Evolutionary conservation across 2,113 vertebrate genomes (phyloP), one percentile per base, ranked within the genome.

Genomic region (Polypterus senegalus): DNA sequence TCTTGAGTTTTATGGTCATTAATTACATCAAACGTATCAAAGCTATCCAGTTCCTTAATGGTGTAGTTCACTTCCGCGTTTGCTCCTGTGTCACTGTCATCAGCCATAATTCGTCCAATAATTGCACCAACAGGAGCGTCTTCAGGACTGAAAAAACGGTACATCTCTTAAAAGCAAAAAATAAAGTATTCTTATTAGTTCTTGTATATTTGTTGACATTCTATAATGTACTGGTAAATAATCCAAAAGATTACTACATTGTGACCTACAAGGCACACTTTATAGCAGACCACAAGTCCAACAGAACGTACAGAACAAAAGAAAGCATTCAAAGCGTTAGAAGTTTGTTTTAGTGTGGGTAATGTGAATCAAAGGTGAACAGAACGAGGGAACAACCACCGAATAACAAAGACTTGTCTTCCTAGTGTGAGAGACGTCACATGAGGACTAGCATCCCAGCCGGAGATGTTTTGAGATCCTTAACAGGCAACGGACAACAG

Each of bases 31-130:
- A 97, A 94, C 48, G 80, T 78, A 55, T 80, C 64, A 9, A 79
- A 86, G 58, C 79, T 77, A 59, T 76, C 81, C 3, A 86, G 82
- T 69, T 79, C 88, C 70, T 93, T 85, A 63, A 97, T 74, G 52
- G 68, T 86, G 70, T 96, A 98, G 11, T 77, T 85, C 88, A 98
- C 91, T 70, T 76, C 87, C 72, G 93, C 90, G 1, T 98, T 95
- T 46, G 82, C 61, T 46, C 90, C 94, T 61, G 70, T 66, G 62
- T 98, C 95, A 0, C 76, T 79, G 58, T 98, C 95, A 4, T 86
- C 76, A 4, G 95, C 95, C 6, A 81, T 80, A 55, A 98, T 76
- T 75, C 74, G 81, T 57, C 94, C 94, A 65, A 98, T 57, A 0
- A 82, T 86, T 43, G 86, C 88, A 54, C 90, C 93, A 54, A 80